These are phyloP conservation scores for Festucalex cinctus DNA, from an alignment of 2,113 vertebrate species.

Conservation along the genomic window DNA sequence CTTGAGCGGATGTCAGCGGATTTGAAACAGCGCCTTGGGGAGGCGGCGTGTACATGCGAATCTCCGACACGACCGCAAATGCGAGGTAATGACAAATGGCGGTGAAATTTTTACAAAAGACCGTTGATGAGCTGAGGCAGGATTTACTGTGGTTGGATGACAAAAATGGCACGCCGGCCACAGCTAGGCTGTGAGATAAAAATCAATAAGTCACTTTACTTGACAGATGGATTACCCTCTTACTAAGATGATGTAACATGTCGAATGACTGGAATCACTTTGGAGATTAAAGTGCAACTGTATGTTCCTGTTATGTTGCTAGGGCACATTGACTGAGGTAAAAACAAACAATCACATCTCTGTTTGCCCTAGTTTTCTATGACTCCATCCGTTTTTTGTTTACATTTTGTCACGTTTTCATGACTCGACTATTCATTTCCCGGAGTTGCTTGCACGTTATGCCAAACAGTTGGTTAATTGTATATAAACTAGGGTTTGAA, in stretches of 20 bases:
- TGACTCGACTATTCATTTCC: no score
- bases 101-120: background rate
- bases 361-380: no score
- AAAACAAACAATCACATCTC: no score
- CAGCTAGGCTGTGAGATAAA: background rate
- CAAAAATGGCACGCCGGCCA: background rate
- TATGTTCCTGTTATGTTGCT: no score
- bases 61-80: conserved; percentile 16
- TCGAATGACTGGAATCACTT: background rate
- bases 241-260: background rate
- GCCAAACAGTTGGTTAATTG: no score
- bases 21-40: conserved; percentile 18
- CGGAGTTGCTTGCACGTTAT: no score
- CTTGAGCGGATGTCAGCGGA: conserved; percentile 20
- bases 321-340: no score
- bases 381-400: no score
- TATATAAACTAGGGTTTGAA: no score
- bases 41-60: conserved; percentile 9
- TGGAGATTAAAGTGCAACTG: background rate
- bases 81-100: background rate
- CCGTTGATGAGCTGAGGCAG: background rate
- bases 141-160: background rate
- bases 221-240: background rate
- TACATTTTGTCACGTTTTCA: no score
- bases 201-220: background rate